A percentile compares a stretch with the other conserved stretches of the same genome.
phyloP scores from a whole-genome alignment of 2,888 invertebrate species.

The Boloria selene region DNA sequence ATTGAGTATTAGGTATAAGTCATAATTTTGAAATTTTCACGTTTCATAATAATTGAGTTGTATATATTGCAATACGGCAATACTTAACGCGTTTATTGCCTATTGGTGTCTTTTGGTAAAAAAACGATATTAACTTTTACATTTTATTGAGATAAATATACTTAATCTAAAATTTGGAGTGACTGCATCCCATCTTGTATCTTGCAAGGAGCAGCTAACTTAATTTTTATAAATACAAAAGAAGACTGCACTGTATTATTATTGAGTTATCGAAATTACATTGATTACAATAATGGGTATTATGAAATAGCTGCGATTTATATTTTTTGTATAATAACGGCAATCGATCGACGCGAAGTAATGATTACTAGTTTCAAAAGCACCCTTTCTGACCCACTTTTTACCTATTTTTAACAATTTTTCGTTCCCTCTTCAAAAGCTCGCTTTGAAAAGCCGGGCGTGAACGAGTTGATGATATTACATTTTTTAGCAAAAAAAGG shows the following conservation, averaged over 20 bases:
- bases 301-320: slow-evolving; percentile 20
- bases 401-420: slow-evolving; percentile 79
- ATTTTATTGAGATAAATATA: no score
- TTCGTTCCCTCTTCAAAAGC: slow-evolving; percentile 75
- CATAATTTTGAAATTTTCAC: no score
- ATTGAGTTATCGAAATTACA: slow-evolving; percentile 7
- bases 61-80: no score
- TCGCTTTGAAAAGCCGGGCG: slow-evolving; percentile 80
- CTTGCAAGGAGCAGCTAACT: not conserved
- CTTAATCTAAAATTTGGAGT: no score
- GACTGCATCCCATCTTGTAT: no score
- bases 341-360: slow-evolving; percentile 78
- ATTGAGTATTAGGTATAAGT: no score
- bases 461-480: slow-evolving; percentile 83
- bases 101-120: no score
- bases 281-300: slow-evolving; percentile 29
- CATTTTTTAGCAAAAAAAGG: slow-evolving; percentile 72
- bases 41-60: no score
- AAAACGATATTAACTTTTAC: no score
- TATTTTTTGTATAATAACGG: slow-evolving; percentile 67
- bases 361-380: slow-evolving; percentile 81
- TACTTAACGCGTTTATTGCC: no score
- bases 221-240: not conserved
- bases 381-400: slow-evolving; percentile 83
- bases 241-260: not conserved